Percentiles rank a stretch among this genome's conserved stretches.
Conservation (phyloP, 1,140 invertebrate genomes). For the Gryllus bimaculatus region DNA sequence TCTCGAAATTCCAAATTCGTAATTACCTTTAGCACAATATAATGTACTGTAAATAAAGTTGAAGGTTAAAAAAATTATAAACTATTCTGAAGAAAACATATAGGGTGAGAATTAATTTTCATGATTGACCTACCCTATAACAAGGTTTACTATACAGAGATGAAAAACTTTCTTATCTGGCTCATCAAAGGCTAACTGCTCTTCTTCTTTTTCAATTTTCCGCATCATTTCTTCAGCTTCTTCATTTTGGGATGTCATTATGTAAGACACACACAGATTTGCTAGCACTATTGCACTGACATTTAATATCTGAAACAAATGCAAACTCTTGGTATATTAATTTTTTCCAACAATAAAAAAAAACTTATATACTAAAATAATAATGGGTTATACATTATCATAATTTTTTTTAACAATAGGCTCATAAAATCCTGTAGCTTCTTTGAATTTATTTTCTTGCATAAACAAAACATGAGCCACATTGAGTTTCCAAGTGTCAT, state of each 20-base stretch:
- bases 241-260: constrained; percentile 98
- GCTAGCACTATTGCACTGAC: constrained; percentile 95
- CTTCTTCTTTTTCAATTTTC: constrained; percentile 97
- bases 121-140: constrained; percentile 64
- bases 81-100: neutral
- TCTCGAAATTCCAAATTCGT: constrained; percentile 96
- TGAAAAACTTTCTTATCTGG: constrained; percentile 94
- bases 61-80: neutral
- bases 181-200: constrained; percentile 82
- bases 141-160: constrained; percentile 96
- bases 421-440: constrained; percentile 96
- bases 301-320: constrained; percentile 65
- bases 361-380: neutral
- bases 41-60: constrained; percentile 55
- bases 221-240: constrained; percentile 98
- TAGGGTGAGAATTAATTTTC: neutral
- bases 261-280: constrained; percentile 97
- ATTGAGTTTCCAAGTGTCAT: constrained; percentile 94
- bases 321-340: neutral
- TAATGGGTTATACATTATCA: constrained; percentile 59
- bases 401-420: constrained; percentile 96
- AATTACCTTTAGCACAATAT: constrained; percentile 98
- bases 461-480: constrained; percentile 98
- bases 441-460: constrained; percentile 98
- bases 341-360: neutral